Evolutionary conservation across 2,113 vertebrate genomes (phyloP).

Genomic region (Paraplagusia blochii): DNA sequence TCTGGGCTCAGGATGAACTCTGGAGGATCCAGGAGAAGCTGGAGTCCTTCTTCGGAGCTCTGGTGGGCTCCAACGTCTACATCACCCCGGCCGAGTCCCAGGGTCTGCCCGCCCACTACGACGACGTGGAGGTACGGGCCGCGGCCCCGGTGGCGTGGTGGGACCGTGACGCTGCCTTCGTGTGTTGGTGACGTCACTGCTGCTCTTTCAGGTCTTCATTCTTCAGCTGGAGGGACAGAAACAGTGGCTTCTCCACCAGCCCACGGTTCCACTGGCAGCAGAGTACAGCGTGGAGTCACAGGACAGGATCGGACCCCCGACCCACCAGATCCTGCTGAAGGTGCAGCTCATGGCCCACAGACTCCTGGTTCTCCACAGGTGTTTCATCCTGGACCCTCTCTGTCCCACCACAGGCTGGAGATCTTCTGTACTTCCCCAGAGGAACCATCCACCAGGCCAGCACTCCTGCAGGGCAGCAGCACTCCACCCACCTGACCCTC

Average conservation of each 20-base stretch:
- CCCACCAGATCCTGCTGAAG: constrained; percentile 84
- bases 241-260: constrained; percentile 85
- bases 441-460: constrained; percentile 91
- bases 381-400: too few relatives aligned
- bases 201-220: constrained; percentile 81
- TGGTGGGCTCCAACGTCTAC: constrained; percentile 92
- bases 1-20: constrained; percentile 81
- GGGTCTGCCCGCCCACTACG: constrained; percentile 89
- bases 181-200: background rate
- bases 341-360: constrained; percentile 54
- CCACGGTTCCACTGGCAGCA: constrained; percentile 80
- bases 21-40: constrained; percentile 92
- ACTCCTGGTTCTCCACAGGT: background rate
- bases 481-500: constrained; percentile 88
- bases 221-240: constrained; percentile 92
- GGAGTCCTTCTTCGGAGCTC: constrained; percentile 88
- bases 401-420: constrained; percentile 77
- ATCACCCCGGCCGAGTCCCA: constrained; percentile 86
- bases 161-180: too few relatives aligned
- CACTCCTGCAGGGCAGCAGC: constrained; percentile 78
- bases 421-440: constrained; percentile 90
- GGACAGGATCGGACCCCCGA: constrained; percentile 80
- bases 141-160: too few relatives aligned
- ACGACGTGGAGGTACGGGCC: constrained; percentile 91
- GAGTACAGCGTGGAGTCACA: constrained; percentile 83